phyloP scores from a whole-genome alignment of 2,888 invertebrate species.

The Eupsilia transversa region DNA sequence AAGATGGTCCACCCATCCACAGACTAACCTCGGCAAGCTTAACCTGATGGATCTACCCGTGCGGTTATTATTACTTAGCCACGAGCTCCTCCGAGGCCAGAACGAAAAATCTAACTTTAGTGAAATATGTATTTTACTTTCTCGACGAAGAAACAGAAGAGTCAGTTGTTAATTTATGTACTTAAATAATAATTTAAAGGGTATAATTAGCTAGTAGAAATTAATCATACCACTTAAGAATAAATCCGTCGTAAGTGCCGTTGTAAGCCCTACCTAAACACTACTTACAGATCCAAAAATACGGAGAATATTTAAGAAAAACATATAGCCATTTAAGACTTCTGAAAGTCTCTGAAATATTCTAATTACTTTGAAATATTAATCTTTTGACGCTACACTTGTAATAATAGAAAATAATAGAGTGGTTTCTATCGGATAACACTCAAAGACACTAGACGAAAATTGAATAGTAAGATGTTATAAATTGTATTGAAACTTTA shows the following conservation, averaged over 20 bases:
- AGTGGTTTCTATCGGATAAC: background rate
- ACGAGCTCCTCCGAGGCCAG: too few relatives aligned
- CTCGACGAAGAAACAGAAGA: background rate
- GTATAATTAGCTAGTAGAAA: background rate
- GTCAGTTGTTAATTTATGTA: background rate
- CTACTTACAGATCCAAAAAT: background rate
- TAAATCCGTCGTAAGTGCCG: background rate
- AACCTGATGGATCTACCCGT: too few relatives aligned
- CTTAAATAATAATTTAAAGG: background rate
- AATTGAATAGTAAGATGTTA: background rate
- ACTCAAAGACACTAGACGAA: background rate
- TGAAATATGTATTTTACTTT: too few relatives aligned
- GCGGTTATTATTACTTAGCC: too few relatives aligned
- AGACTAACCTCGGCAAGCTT: too few relatives aligned
- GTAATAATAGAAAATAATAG: background rate
- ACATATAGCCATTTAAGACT: background rate
- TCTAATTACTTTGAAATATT: constrained; percentile 13
- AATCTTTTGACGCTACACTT: background rate
- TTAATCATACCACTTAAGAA: background rate
- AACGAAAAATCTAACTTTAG: too few relatives aligned
- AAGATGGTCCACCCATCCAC: too few relatives aligned
- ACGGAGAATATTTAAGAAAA: background rate
- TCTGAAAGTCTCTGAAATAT: background rate
- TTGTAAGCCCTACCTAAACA: background rate
- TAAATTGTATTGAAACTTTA: background rate